Conservation (phyloP, 2,797 vertebrate species). For the Eutrigla gurnardus region DNA sequence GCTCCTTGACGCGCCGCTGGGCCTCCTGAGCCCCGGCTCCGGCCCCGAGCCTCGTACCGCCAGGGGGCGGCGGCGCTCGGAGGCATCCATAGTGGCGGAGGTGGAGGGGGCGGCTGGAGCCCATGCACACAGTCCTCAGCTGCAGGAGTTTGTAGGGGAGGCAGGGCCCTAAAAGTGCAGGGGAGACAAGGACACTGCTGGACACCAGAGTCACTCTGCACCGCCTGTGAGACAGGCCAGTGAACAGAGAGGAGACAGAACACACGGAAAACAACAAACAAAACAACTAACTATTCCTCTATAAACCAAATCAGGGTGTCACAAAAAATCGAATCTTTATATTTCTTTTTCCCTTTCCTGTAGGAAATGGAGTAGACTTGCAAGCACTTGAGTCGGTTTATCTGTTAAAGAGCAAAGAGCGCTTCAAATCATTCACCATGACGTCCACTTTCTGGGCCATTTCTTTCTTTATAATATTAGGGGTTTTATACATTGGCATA, state of each 20-base stretch:
- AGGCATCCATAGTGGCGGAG: constrained; percentile 62
- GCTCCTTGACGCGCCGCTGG: constrained; percentile 72
- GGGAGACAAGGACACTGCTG: constrained; percentile 68
- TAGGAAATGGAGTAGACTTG: constrained; percentile 80
- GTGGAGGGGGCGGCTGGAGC: constrained; percentile 65
- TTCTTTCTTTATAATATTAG: constrained; percentile 78
- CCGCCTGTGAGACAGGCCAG: constrained; percentile 77
- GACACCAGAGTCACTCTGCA: constrained; percentile 76
- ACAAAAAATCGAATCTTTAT: constrained; percentile 90
- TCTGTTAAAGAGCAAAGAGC: constrained; percentile 84
- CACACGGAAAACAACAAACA: constrained; percentile 76
- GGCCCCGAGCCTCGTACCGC: constrained; percentile 71
- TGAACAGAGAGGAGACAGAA: constrained; percentile 80
- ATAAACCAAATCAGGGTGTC: constrained; percentile 92
- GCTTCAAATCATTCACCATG: constrained; percentile 83
- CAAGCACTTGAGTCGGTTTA: constrained; percentile 79
- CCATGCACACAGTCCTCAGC: constrained; percentile 78
- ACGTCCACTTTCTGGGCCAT: constrained; percentile 86
- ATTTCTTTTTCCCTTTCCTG: constrained; percentile 85
- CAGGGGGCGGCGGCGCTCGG: constrained; percentile 80
- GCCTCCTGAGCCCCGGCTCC: constrained; percentile 64
- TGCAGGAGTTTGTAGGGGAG: constrained; percentile 74
- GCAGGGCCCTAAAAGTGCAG: constrained; percentile 74
- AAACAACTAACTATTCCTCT: constrained; percentile 87
- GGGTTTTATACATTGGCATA: constrained; percentile 80